Evolutionary conservation across 2,888 invertebrate species (phyloP).

Genomic region (Eueremaeus valkanovi): DNA sequence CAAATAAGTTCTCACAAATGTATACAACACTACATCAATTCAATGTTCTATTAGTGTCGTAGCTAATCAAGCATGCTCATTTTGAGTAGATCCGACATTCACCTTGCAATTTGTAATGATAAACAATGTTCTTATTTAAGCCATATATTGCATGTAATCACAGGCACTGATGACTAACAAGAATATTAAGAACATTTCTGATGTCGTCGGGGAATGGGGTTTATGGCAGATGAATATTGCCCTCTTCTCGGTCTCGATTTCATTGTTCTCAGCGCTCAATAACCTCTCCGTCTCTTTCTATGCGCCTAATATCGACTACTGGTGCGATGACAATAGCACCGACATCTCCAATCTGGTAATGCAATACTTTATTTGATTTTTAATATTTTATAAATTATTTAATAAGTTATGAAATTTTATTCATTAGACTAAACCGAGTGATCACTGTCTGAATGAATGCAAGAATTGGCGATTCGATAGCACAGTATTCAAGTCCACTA

Average conservation of each 20-base stretch:
- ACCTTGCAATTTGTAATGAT: no score
- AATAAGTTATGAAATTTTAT: not conserved
- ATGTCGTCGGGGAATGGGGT: constrained; percentile 38
- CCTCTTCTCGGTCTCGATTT: constrained; percentile 8
- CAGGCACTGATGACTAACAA: not conserved
- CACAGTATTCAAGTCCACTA: constrained; percentile 43
- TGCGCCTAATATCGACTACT: constrained; percentile 36
- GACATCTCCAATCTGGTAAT: constrained; percentile 7
- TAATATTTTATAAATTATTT: not conserved
- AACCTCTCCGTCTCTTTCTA: constrained; percentile 33
- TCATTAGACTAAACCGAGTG: not conserved
- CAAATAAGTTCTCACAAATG: no score
- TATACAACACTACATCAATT: no score
- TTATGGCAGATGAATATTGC: constrained; percentile 36
- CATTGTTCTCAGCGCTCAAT: constrained; percentile 31
- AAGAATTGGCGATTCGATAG: constrained; percentile 44
- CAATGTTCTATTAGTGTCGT: not conserved
- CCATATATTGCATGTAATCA: not conserved
- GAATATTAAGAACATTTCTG: constrained; percentile 18
- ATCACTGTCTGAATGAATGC: constrained; percentile 33
- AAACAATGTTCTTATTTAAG: not conserved
- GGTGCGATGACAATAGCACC: constrained; percentile 9
- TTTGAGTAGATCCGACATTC: no score
- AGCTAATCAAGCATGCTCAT: no score
- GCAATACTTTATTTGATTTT: no score